A percentile compares a stretch with the other conserved stretches of the same genome.
Conservation (phyloP, 2,113 vertebrate genomes). For the Sphaerodactylus townsendi region DNA sequence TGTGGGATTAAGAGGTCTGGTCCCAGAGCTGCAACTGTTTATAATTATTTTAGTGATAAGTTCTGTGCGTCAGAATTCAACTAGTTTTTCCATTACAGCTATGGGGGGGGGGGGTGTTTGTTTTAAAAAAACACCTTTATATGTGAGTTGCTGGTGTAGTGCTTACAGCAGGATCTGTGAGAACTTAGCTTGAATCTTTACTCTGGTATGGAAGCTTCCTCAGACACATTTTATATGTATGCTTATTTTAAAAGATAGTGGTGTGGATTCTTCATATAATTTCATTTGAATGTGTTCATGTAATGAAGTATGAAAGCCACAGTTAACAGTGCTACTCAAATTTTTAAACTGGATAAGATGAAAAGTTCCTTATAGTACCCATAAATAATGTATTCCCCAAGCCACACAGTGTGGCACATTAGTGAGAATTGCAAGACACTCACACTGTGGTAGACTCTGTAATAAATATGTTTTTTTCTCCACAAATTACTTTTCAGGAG, state of each 20-base stretch:
- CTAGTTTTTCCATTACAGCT: background rate
- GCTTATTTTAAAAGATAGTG: background rate
- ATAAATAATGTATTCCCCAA: background rate
- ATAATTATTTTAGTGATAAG: background rate
- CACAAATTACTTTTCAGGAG: slow-evolving; percentile 75
- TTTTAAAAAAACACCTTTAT: background rate
- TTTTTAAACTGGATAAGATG: background rate
- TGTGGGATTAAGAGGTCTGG: background rate
- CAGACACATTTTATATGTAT: background rate
- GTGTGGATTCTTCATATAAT: background rate
- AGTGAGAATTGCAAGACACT: background rate
- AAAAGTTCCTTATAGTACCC: background rate
- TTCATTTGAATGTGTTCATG: background rate
- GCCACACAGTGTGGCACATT: background rate
- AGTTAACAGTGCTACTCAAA: background rate
- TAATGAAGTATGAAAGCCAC: background rate
- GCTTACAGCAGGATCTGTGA: too few species aligned
- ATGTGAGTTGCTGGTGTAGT: background rate
- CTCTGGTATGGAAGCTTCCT: too few species aligned
- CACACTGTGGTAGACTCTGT: slow-evolving; percentile 8
- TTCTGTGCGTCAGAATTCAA: background rate
- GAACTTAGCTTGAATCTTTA: too few species aligned
- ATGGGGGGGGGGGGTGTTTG: background rate
- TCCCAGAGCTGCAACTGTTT: background rate
- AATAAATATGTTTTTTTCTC: slow-evolving; percentile 41